These are phyloP conservation scores for Phrynosoma blainvillii DNA, from an alignment of 2,113 vertebrate species.

Conservation along the genomic window DNA sequence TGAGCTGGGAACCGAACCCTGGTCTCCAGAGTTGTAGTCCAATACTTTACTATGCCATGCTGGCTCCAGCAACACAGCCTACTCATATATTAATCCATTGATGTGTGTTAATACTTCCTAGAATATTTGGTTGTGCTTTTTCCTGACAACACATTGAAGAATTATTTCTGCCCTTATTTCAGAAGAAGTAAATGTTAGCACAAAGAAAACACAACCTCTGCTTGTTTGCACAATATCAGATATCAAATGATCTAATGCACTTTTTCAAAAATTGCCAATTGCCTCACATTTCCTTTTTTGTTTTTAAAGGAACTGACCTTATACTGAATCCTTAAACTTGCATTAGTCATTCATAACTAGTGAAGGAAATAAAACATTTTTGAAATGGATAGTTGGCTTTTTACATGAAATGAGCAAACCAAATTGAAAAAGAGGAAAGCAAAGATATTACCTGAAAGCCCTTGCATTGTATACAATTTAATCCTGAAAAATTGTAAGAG, in stretches of 20 bases:
- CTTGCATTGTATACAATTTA: background rate
- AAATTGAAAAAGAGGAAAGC: accelerated
- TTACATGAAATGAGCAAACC: background rate
- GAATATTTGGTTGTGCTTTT: background rate
- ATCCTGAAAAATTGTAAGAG: background rate
- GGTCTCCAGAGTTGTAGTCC: too few relatives aligned
- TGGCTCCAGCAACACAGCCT: background rate
- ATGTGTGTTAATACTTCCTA: background rate
- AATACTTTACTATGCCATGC: too few relatives aligned
- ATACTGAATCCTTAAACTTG: constrained; percentile 62
- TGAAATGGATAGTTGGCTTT: background rate
- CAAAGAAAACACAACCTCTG: background rate
- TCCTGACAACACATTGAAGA: background rate
- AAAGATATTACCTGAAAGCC: background rate
- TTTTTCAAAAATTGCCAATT: constrained; percentile 64
- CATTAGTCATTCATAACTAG: constrained; percentile 21
- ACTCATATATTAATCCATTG: background rate
- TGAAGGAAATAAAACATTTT: accelerated
- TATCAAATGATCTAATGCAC: constrained; percentile 47
- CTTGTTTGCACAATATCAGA: constrained; percentile 42
- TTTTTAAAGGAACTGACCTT: constrained; percentile 64
- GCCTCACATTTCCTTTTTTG: constrained; percentile 53
- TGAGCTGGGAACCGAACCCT: too few relatives aligned
- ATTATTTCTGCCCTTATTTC: constrained; percentile 47
- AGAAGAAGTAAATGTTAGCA: background rate